A percentile compares a stretch with the other conserved stretches of the same genome.
These are phyloP conservation scores for Atrina japonica DNA, from an alignment of 2,888 invertebrate species.

Conservation along the genomic window DNA sequence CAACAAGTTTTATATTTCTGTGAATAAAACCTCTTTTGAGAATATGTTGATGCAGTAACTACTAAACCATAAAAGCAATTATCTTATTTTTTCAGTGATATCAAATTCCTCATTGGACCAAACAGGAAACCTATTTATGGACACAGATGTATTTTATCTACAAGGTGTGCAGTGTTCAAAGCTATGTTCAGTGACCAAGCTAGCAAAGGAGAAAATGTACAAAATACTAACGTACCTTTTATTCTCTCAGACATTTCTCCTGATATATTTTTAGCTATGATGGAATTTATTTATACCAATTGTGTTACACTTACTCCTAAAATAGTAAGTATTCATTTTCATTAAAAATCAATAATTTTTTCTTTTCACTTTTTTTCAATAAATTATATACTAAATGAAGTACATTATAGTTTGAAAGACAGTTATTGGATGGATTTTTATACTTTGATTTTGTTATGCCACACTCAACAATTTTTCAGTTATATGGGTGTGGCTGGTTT, in stretches of 20 bases:
- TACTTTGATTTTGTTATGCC: too few species aligned
- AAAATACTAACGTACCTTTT: constrained; percentile 75
- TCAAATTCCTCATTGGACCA: constrained; percentile 77
- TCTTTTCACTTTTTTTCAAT: neutral
- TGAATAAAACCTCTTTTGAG: too few species aligned
- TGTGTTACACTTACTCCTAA: constrained; percentile 75
- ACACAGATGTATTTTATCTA: constrained; percentile 74
- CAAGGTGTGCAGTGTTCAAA: constrained; percentile 77
- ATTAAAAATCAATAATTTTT: neutral
- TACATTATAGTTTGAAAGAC: neutral
- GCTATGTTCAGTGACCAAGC: constrained; percentile 77
- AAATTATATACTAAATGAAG: neutral
- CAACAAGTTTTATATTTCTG: too few species aligned
- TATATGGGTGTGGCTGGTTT: too few species aligned
- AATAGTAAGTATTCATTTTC: constrained; percentile 65
- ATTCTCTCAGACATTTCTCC: constrained; percentile 76
- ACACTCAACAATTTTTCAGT: neutral
- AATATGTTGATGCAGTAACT: too few species aligned
- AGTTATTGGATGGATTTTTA: too few species aligned
- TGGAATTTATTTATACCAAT: constrained; percentile 79
- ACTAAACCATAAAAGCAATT: too few species aligned
- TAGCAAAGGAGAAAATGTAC: constrained; percentile 52
- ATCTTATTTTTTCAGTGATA: constrained; percentile 71
- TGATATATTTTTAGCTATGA: constrained; percentile 75
- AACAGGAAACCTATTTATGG: constrained; percentile 74